Evolutionary conservation across 2,797 vertebrate genomes (phyloP), one percentile per base, ranked within the genome.

Genomic region (Odontamblyopus lacepedii): DNA sequence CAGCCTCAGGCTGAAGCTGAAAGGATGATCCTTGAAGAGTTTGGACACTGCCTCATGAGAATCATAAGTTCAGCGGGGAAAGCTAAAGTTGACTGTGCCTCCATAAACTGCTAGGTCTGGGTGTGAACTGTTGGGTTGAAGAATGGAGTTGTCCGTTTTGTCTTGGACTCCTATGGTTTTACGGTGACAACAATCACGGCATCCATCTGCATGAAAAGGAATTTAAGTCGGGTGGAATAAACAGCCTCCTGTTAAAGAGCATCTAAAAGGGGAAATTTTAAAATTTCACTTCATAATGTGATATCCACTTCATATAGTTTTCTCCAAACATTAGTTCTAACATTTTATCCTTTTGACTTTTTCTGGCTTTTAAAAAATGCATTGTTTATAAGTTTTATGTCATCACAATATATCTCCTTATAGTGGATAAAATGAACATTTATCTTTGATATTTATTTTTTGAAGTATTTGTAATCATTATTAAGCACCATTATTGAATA

Each of bases 41-140:
- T 98, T n/a, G 97, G 98, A 78, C 96, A 96, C 78, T 99, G 98
- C 75, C 93, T 99, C 80, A 96, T 97, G 96, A 96, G 96, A 66
- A 96, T 99, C 72, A 99, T 99, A 89, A 97, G 92, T 92, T 98
- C 97, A 0, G 97, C 98, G 3, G 96, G 96, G 74, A 99, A 99
- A 90, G 97, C 96, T 67, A 99, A 97, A 93, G 93, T 95, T 63
- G 97, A 98, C 91, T 95, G 95, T 72, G 94, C 96, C 86, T 93
- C 96, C 80, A 96, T 98, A 91, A 97, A 96, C 91, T 97, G 96
- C 93, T 99, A 93, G 94, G 82, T 71, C 23, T 19, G 0, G 70
- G 63, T 41, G 1, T 56, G 16, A 16, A 1, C 61, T 53, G 41
- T 71, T 69, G 74, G 66, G 73, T 59, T 60, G 16, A 67, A 41